Evolutionary conservation across 2,113 vertebrate species (phyloP), one percentile per base, ranked within the genome.

Genomic region (Pseudonaja textilis): DNA sequence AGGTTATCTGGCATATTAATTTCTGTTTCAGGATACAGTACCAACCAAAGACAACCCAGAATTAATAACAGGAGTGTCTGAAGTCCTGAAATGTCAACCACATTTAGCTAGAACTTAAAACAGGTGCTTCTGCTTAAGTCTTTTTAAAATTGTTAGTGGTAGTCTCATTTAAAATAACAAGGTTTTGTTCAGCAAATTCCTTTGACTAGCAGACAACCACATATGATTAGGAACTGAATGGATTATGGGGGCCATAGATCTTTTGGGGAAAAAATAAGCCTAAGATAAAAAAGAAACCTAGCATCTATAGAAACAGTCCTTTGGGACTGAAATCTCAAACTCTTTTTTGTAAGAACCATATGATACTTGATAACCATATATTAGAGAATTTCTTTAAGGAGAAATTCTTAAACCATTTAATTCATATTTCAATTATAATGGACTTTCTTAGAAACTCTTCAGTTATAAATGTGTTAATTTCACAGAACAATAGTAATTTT

Each of bases 101-200:
- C 1, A 0, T 52, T 95, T 85, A 81, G 20, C 23, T 89, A 69
- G 45, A 94, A 88, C 3, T 64, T 64, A 90, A 61, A 97, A 88
- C 22, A 93, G 94, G 39, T 10, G 26, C 88, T 96, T 57, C 7
- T 92, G 20, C 64, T 95, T 93, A 87, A 88, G 42, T 85, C 29
- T 45, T 69, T 64, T 18, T 55, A 81, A 55, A 47, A 29, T 56
- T 90, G 47, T 64, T n/a, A 3, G 55, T 87, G 23, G 74, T 50
- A 88, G 47, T 90, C 52, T 81, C 54, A 64, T 90, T 90, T 92
- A 23, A 90, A 39, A 85, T 74, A 50, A 16, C 85, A 57, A 56
- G 29, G 16, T 81, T 74, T 88, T 74, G 50, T 57, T 88, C n/a
- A 18, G 29, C 91, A 94, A 81, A 90, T 92, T 61, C 91, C 69